These are phyloP conservation scores for Seladonia tumulorum DNA, from an alignment of 2,888 invertebrate species.

Conservation along the genomic window DNA sequence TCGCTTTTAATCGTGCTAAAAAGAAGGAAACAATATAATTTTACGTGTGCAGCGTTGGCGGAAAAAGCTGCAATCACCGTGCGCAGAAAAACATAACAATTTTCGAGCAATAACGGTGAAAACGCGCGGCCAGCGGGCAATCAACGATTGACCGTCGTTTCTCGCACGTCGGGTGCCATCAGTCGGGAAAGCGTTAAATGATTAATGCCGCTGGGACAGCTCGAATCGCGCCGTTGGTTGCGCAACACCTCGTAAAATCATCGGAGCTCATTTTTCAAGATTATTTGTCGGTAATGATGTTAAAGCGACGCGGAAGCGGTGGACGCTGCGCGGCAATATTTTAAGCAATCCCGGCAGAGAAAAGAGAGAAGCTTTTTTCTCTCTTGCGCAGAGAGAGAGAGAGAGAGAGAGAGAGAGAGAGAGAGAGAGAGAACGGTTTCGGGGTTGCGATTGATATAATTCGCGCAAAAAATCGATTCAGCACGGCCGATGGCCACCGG, in stretches of 20 bases:
- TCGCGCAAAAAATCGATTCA: constrained; percentile 7
- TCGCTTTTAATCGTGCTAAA: too few species aligned
- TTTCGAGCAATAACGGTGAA: neutral
- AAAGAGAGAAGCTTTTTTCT: too few species aligned
- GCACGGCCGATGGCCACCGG: constrained; percentile 14
- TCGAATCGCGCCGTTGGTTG: neutral
- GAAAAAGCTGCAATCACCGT: neutral
- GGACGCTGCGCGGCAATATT: neutral
- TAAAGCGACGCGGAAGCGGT: neutral
- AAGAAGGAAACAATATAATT: too few species aligned
- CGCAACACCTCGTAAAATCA: neutral
- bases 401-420: too few species aligned
- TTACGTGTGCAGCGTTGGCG: too few species aligned
- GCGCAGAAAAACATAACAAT: neutral
- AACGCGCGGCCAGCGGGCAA: neutral
- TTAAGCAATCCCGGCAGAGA: neutral
- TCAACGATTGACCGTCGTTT: neutral
- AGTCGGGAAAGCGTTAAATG: constrained; percentile 1
- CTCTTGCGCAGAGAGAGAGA: too few species aligned
- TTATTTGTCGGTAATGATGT: neutral
- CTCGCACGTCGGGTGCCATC: neutral
- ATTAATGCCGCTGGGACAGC: neutral
- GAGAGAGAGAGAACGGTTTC: neutral
- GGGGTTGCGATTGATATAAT: constrained; percentile 2
- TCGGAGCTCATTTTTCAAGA: neutral